These are phyloP conservation scores for Sitta europaea DNA, from an alignment of 2,113 vertebrate species.

Conservation along the genomic window DNA sequence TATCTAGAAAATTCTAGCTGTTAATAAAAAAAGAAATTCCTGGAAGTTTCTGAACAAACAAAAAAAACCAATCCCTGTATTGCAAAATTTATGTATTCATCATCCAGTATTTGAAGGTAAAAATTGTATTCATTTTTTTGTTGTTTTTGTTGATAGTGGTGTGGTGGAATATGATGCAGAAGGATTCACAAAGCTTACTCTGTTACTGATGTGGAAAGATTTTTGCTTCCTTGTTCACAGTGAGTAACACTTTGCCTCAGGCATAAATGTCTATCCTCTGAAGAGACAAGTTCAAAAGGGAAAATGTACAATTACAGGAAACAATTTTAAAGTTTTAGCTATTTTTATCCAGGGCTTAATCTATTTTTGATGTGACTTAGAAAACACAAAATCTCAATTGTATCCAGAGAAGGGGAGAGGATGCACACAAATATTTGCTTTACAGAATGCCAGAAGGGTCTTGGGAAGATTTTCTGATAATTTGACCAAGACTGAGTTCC, in stretches of 20 bases:
- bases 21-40: neutral
- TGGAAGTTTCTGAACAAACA: neutral
- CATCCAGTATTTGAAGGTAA: neutral
- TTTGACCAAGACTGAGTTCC: neutral
- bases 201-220: conserved; percentile 96
- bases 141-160: conserved; percentile 74
- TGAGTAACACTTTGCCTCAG: conserved; percentile 74
- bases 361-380: conserved; percentile 2
- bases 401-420: neutral
- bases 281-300: conserved; percentile 39
- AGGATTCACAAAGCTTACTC: conserved; percentile 96
- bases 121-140: neutral
- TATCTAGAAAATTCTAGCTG: neutral
- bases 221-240: conserved; percentile 98
- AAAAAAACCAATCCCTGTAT: neutral
- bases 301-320: conserved; percentile 42
- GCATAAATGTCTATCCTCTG: conserved; percentile 16
- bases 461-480: neutral
- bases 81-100: neutral
- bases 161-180: conserved; percentile 98
- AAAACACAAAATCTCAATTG: neutral
- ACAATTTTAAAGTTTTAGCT: conserved; percentile 7
- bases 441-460: accelerated
- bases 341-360: conserved; percentile 17
- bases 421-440: neutral